A percentile compares a stretch with the other conserved stretches of the same genome.
These are phyloP conservation scores for Molorchus minor DNA, from an alignment of 2,888 invertebrate species.

Conservation along the genomic window DNA sequence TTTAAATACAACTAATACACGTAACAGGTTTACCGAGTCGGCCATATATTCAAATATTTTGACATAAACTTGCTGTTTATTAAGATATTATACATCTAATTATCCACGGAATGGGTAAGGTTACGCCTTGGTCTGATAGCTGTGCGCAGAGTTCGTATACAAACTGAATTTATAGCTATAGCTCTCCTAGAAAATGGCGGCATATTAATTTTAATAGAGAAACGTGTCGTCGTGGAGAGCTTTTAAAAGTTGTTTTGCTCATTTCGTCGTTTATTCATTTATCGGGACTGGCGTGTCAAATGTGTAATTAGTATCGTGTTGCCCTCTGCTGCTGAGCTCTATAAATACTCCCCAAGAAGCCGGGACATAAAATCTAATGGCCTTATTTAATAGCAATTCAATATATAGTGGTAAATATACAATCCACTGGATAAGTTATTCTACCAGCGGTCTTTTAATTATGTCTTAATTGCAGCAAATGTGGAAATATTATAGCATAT, in stretches of 20 bases:
- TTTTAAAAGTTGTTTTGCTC: not conserved
- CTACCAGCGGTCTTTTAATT: too few species aligned
- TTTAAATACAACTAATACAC: too few species aligned
- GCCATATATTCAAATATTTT: slow-evolving; percentile 3
- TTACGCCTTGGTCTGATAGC: not conserved
- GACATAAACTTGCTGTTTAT: not conserved
- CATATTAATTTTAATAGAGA: slow-evolving; percentile 16
- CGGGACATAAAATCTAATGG: slow-evolving; percentile 8
- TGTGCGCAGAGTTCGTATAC: not conserved
- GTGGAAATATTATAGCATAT: too few species aligned
- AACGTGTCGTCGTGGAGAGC: not conserved
- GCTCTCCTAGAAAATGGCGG: not conserved
- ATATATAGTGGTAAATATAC: slow-evolving; percentile 4
- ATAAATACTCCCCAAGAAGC: slow-evolving; percentile 19
- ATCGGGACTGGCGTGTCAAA: slow-evolving; percentile 21
- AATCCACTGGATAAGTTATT: too few species aligned
- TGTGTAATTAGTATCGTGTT: slow-evolving; percentile 30
- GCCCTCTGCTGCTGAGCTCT: slow-evolving; percentile 13
- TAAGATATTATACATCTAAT: slow-evolving; percentile 7
- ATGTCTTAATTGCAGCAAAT: too few species aligned
- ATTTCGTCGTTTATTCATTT: not conserved
- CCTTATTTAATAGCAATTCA: slow-evolving; percentile 1
- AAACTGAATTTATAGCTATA: not conserved
- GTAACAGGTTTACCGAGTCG: too few species aligned
- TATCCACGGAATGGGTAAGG: not conserved